phyloP scores from a whole-genome alignment of 2,797 vertebrate genomes.

The Furcifer pardalis region DNA sequence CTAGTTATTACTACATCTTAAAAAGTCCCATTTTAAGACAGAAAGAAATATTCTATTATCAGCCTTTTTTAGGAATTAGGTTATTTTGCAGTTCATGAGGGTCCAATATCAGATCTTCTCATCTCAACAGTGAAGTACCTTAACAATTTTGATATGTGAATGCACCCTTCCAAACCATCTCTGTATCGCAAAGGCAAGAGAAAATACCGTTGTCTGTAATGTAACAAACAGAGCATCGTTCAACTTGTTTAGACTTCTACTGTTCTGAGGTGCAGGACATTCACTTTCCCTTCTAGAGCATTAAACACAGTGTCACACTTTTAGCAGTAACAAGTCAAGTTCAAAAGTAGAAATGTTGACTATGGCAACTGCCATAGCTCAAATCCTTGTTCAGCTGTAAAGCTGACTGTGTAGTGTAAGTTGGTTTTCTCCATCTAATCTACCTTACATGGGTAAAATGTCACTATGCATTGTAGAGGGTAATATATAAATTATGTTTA shows the following conservation, averaged over 20 bases:
- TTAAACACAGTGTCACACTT: background rate
- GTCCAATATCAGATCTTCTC: background rate
- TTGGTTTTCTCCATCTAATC: background rate
- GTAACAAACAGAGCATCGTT: background rate
- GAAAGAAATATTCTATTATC: background rate
- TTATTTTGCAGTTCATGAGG: background rate
- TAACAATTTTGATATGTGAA: background rate
- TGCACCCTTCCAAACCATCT: background rate
- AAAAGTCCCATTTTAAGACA: background rate
- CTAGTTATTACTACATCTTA: background rate
- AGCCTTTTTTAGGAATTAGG: background rate
- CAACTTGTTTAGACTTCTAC: background rate
- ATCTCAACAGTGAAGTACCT: background rate
- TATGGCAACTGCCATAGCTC: background rate
- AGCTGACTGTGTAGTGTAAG: background rate
- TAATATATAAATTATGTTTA: background rate
- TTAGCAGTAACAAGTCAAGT: background rate
- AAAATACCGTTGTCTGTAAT: background rate
- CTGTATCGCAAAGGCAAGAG: background rate
- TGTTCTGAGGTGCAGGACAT: background rate
- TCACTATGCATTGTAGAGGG: background rate
- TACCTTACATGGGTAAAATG: background rate
- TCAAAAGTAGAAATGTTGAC: background rate
- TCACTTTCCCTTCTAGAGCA: background rate
- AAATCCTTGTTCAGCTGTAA: background rate